Conservation (phyloP, 2,888 invertebrate genomes). For the Poecilobothrus nobilitatus region DNA sequence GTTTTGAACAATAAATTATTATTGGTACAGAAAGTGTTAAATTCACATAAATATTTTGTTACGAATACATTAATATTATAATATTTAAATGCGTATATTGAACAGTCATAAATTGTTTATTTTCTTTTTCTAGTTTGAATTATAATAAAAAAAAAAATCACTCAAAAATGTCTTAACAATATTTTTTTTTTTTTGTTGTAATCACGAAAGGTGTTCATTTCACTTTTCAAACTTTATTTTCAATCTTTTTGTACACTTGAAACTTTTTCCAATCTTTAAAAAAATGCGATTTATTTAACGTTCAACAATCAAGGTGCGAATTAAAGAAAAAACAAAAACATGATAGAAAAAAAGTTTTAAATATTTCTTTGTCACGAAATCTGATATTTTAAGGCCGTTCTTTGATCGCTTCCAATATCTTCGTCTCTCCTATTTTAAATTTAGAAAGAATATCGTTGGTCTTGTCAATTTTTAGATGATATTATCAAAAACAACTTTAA, state of each 20-base stretch:
- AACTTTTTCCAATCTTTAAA: neutral
- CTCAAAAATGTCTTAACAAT: neutral
- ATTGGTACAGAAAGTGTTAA: too few species aligned
- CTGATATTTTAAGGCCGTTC: neutral
- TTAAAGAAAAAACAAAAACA: neutral
- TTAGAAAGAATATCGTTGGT: too few species aligned
- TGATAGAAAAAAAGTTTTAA: neutral
- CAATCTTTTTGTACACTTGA: neutral
- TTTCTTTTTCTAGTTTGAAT: neutral
- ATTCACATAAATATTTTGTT: too few species aligned
- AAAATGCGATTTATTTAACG: neutral
- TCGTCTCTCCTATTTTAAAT: too few species aligned
- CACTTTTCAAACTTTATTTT: neutral
- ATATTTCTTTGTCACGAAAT: slow-evolving; percentile 1
- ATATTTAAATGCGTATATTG: neutral
- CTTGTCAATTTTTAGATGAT: too few species aligned
- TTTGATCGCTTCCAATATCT: neutral
- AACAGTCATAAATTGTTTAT: neutral
- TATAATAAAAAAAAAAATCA: neutral
- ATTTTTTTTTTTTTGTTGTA: too few species aligned
- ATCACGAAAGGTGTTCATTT: slow-evolving; percentile 3
- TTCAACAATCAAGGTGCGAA: slow-evolving; percentile 4
- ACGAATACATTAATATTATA: neutral
- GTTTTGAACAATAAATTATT: too few species aligned
- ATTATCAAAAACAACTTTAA: too few species aligned